Evolutionary conservation across 2,888 invertebrate species (phyloP).

Genomic region (Epinotia ramella): DNA sequence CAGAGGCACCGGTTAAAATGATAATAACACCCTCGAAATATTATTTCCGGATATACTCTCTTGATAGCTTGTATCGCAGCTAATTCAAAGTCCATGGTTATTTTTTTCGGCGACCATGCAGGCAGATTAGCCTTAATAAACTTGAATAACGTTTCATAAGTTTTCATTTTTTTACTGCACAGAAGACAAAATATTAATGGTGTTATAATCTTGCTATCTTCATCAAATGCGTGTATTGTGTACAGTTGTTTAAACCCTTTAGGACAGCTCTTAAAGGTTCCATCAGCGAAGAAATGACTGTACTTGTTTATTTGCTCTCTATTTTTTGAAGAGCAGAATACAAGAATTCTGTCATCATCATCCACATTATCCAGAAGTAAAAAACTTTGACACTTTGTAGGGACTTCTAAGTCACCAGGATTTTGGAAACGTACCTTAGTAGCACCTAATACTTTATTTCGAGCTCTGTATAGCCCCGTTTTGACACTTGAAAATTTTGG

Average conservation of each 20-base stretch:
- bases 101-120: conserved; percentile 26
- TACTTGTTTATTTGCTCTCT: conserved; percentile 18
- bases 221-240: conserved; percentile 19
- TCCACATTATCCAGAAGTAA: conserved; percentile 6
- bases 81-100: conserved; percentile 16
- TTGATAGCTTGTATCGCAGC: conserved; percentile 20
- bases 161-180: conserved; percentile 24
- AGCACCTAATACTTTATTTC: conserved; percentile 22
- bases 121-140: conserved; percentile 21
- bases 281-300: not conserved
- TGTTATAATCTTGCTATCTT: conserved; percentile 17
- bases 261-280: not conserved
- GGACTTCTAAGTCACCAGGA: conserved; percentile 8
- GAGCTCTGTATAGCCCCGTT: conserved; percentile 17
- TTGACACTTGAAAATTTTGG: conserved; percentile 21
- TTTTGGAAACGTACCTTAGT: conserved; percentile 16
- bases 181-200: conserved; percentile 28
- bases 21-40: conserved; percentile 28
- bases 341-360: conserved; percentile 14
- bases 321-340: conserved; percentile 12
- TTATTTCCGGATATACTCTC: conserved; percentile 21
- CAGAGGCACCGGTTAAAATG: conserved; percentile 29
- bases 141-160: conserved; percentile 12
- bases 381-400: not conserved
- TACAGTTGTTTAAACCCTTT: conserved; percentile 25